phyloP scores from a whole-genome alignment of 2,797 vertebrate species.

The Pempheris klunzingeri region DNA sequence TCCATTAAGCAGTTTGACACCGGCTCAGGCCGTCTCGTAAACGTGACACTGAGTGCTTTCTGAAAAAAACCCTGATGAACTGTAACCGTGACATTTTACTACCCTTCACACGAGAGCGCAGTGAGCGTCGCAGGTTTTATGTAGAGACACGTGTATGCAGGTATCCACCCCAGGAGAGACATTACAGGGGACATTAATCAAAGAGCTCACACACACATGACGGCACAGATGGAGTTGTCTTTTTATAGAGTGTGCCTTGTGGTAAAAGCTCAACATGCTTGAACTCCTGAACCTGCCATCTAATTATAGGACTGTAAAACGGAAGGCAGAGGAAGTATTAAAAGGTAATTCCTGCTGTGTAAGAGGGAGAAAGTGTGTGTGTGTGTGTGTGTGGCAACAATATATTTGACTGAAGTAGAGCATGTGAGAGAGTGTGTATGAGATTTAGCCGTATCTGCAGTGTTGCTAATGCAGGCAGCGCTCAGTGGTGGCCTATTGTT shows the following conservation, averaged over 20 bases:
- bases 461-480: constrained; percentile 17
- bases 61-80: constrained; percentile 26
- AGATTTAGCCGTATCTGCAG: constrained; percentile 36
- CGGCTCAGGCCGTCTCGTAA: neutral
- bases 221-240: neutral
- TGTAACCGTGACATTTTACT: constrained; percentile 50
- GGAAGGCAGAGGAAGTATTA: neutral
- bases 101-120: neutral
- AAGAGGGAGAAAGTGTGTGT: neutral
- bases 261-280: constrained; percentile 32
- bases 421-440: neutral
- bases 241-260: constrained; percentile 14
- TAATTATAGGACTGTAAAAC: constrained; percentile 42
- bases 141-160: neutral
- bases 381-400: constrained; percentile 5
- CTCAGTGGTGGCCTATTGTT: constrained; percentile 42
- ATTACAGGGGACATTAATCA: constrained; percentile 32
- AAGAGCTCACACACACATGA: neutral
- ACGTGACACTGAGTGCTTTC: constrained; percentile 27
- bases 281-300: constrained; percentile 53
- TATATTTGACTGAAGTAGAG: constrained; percentile 16
- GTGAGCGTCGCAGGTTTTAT: neutral
- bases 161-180: neutral
- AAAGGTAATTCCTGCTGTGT: constrained; percentile 18
- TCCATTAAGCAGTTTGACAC: constrained; percentile 22